Evolutionary conservation across 2,888 invertebrate genomes (phyloP).

Genomic region (Anorthoa munda): DNA sequence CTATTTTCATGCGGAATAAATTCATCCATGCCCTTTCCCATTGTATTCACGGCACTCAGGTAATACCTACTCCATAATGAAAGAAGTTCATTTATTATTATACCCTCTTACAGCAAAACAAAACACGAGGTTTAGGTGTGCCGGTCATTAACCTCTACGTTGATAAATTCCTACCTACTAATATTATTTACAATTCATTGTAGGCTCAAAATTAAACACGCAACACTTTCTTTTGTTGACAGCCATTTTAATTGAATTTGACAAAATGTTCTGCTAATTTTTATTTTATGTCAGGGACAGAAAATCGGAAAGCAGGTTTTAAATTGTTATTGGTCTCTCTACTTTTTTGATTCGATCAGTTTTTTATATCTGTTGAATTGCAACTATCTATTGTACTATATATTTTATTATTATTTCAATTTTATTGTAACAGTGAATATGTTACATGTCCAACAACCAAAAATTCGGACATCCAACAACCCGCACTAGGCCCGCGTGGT

Average conservation of each 20-base stretch:
- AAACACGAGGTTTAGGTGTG: conserved; percentile 25
- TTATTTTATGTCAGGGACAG: not conserved
- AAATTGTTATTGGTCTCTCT: too few species aligned
- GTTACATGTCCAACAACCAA: too few species aligned
- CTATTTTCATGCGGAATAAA: not conserved
- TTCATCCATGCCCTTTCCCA: not conserved
- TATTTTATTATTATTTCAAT: too few species aligned
- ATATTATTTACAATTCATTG: conserved; percentile 40
- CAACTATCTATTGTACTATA: too few species aligned
- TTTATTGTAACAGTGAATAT: too few species aligned
- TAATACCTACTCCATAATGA: not conserved
- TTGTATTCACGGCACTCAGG: not conserved
- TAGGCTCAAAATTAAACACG: conserved; percentile 35
- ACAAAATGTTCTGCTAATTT: not conserved
- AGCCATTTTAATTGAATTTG: conserved; percentile 20
- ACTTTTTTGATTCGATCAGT: not conserved
- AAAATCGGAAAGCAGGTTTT: not conserved
- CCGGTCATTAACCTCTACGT: conserved; percentile 21
- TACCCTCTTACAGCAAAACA: not conserved
- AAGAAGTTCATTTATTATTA: not conserved
- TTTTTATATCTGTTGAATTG: too few species aligned
- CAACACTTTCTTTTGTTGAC: conserved; percentile 13
- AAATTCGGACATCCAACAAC: too few species aligned
- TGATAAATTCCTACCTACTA: conserved; percentile 26
- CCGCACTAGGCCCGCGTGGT: too few species aligned